Evolutionary conservation across 2,888 invertebrate genomes (phyloP), one percentile per base, ranked within the genome.

Genomic region (Fragum whitleyi): DNA sequence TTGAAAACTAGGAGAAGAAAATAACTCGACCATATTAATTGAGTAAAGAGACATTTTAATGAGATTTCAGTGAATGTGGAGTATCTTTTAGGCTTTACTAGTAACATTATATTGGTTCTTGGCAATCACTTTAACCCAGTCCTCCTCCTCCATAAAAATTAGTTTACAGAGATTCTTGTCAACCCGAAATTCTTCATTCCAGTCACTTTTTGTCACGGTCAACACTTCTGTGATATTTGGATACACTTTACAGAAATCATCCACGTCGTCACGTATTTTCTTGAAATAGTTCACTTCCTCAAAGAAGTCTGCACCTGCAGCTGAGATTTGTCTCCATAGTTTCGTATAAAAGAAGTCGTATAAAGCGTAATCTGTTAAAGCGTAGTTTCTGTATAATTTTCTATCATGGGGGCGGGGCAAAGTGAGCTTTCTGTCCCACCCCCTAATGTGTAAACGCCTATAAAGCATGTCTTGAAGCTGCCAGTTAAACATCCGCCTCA

Each of bases 401-500:
- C 83, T 57, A 42, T 85, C 85, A 77, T 78, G 28, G n/a, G 85
- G 76, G 53, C 73, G 62, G 0, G 85, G 85, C 19, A 81, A 23
- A 0, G 85, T 85, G 11, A 83, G 7, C 36, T 81, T 81, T 47
- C 81, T 72, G 68, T 85, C 85, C 85, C 85, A 85, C 19, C 83
- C 82, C 11, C 85, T 75, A 6, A 71, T 81, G 26, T 85, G 85
- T n/a, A 85, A 55, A 14, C 74, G 71, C 11, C 87, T 51, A 62
- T 88, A 91, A 0, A 91, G 29, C 29, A 91, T 77, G 53, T 91
- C 91, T 36, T 80, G 51, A 1, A 87, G 65, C 3, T 73, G 62
- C 91, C 91, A 91, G 14, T 83, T 82, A 7, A 90, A 55, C 57
- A 85, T 79, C 42, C 91, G 75, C 32, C 85, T 85, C 70, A 91